These are phyloP conservation scores for Anthopleura xanthogrammica DNA, from an alignment of 92 coral and sea anemone genomes.

Conservation along the genomic window DNA sequence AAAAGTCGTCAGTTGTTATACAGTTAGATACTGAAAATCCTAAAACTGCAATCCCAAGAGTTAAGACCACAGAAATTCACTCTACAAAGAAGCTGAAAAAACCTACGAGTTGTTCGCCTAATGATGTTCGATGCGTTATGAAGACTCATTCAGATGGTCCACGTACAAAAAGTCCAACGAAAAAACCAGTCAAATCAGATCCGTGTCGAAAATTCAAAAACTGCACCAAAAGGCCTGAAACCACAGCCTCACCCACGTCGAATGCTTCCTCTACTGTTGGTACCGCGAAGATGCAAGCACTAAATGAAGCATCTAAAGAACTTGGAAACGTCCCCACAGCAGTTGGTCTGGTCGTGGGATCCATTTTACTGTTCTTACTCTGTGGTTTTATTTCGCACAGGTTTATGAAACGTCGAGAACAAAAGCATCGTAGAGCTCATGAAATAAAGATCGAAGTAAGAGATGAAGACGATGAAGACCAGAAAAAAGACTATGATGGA, in stretches of 20 bases:
- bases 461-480: slow-evolving; percentile 15
- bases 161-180: neutral
- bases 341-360: slow-evolving; percentile 22
- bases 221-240: neutral
- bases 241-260: neutral
- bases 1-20: neutral
- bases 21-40: neutral
- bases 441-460: slow-evolving; percentile 14
- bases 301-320: neutral
- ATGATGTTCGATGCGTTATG: slow-evolving; percentile 24
- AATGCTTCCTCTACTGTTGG: neutral
- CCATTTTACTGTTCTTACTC: slow-evolving; percentile 1
- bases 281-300: neutral
- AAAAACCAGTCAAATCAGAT: neutral
- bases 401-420: slow-evolving; percentile 10
- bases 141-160: neutral
- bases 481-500: neutral
- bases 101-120: slow-evolving; percentile 15
- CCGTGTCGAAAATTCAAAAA: slow-evolving; percentile 2
- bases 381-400: slow-evolving; percentile 23
- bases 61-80: neutral
- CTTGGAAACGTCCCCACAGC: slow-evolving; percentile 27
- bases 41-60: neutral
- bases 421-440: slow-evolving; percentile 2
- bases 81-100: neutral